These are phyloP conservation scores for Plebejus melissa DNA, from an alignment of 2,888 invertebrate genomes.

Conservation along the genomic window DNA sequence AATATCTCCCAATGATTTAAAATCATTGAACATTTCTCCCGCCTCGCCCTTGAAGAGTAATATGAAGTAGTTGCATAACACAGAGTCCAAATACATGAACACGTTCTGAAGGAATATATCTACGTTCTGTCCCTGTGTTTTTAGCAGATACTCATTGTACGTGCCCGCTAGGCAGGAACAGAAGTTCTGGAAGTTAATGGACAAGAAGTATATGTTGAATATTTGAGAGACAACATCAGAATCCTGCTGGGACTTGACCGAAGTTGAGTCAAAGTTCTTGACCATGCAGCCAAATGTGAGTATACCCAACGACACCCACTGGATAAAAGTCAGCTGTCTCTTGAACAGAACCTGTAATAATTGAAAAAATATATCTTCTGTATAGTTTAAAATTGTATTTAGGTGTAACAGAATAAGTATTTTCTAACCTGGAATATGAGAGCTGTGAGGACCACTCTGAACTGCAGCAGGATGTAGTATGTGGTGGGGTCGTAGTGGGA, in stretches of 20 bases:
- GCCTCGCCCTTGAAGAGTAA: slow-evolving; percentile 84
- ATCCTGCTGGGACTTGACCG: slow-evolving; percentile 53
- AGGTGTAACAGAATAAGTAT: not conserved
- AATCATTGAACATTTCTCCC: slow-evolving; percentile 77
- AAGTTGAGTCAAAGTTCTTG: slow-evolving; percentile 85
- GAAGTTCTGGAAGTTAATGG: slow-evolving; percentile 87
- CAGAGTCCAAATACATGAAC: slow-evolving; percentile 97
- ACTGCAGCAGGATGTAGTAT: slow-evolving; percentile 92
- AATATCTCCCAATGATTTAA: slow-evolving; percentile 80
- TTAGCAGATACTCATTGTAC: slow-evolving; percentile 95
- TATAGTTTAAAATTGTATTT: not conserved
- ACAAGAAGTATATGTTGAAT: slow-evolving; percentile 80
- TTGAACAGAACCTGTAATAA: slow-evolving; percentile 88
- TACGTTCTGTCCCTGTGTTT: slow-evolving; percentile 89
- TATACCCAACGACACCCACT: slow-evolving; percentile 93
- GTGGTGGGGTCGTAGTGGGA: slow-evolving; percentile 96
- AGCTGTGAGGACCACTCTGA: slow-evolving; percentile 95
- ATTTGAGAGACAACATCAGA: slow-evolving; percentile 58
- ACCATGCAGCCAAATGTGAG: slow-evolving; percentile 94
- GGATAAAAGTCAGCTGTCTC: slow-evolving; percentile 86
- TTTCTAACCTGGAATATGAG: slow-evolving; percentile 89
- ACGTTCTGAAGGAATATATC: slow-evolving; percentile 96
- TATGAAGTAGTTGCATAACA: slow-evolving; percentile 91
- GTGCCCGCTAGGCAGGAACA: slow-evolving; percentile 97
- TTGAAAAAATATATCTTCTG: not conserved